A percentile compares a stretch with the other conserved stretches of the same genome.
Conservation (phyloP, 2,888 invertebrate genomes). For the Lymantria dispar region DNA sequence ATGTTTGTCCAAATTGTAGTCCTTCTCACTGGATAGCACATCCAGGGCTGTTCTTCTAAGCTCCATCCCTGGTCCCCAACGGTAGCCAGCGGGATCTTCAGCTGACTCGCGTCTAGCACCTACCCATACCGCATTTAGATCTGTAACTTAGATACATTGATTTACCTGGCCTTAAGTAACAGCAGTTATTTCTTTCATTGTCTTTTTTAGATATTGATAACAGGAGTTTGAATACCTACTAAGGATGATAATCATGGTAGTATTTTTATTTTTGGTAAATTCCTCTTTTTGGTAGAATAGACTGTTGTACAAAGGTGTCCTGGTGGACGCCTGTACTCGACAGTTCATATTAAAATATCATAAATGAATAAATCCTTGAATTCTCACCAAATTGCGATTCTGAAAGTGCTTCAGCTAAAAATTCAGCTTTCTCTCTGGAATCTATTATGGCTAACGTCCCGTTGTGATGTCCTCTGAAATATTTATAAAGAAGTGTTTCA, state of each 20-base stretch:
- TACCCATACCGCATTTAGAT: constrained; percentile 65
- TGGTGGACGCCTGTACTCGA: too few species aligned
- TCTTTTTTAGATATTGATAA: too few species aligned
- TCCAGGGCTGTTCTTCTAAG: constrained; percentile 61
- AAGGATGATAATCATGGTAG: too few species aligned
- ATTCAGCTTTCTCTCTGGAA: constrained; percentile 67
- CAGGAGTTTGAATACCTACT: too few species aligned
- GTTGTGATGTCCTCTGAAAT: constrained; percentile 63
- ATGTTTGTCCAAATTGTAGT: constrained; percentile 36
- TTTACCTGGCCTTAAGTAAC: too few species aligned
- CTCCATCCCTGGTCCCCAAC: constrained; percentile 60
- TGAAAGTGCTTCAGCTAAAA: constrained; percentile 71
- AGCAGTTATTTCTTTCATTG: too few species aligned
- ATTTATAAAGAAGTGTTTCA: background rate
- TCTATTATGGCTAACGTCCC: constrained; percentile 67
- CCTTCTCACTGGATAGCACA: constrained; percentile 49
- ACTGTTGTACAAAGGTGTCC: too few species aligned
- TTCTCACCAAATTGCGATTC: constrained; percentile 74
- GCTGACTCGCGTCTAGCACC: constrained; percentile 60
- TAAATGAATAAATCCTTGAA: too few species aligned
- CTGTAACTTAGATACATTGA: constrained; percentile 31
- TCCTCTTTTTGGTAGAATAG: too few species aligned
- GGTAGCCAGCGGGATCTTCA: constrained; percentile 64
- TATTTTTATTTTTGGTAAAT: too few species aligned
- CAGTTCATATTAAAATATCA: too few species aligned